Base-by-base conservation (phyloP, 2,888 invertebrate genomes). In the Taphrorychus bicolor region DNA sequence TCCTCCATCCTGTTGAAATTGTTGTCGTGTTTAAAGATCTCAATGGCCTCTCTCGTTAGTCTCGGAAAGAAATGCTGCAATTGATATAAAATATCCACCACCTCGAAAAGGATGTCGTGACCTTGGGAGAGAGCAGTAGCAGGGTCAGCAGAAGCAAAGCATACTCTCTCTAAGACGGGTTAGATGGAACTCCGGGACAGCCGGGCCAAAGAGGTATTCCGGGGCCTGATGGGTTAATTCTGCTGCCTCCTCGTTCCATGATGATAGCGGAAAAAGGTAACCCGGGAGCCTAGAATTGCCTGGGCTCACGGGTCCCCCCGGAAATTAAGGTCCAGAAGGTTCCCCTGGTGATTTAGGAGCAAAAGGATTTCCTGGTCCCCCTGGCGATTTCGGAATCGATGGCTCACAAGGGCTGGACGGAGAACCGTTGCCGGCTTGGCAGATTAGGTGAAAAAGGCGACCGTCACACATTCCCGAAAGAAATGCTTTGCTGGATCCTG, bases 391-490 rank as follows among this genome's bases (percentile, higher is more conserved):
- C 22, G 84, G 83, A 21, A 70, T 71, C 11, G 69, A 74, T 19
- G 84, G 84, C 17, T 21, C 22, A n/a, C 65, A 75, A 5, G 82
- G 82, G 11, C 73, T 64, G 54, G 80, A 82, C 72, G 82, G 89
- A 5, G 59, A 68, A 3, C 75, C 79, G n/a, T n/a, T 82, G 82
- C 51, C 63, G n/a, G n/a, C 78, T 82, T 5, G 86, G 86, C 40
- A 49, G 71, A 4, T 80, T 81, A 1, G 88, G 88, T 9, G 65
- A 73, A 14, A 87, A 87, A 75, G 91, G 90, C 70, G 87, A 88
- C 64, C 79, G 84, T 2, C 86, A 86, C 0, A n/a, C 76, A 79
- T 19, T 81, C 84, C 3, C 83, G 87, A 0, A 83, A 82, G 70
- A 81, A 84, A 69, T 79, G 75, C 18, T 76, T 87, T 16, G 80